A percentile compares a stretch with the other conserved stretches of the same genome.
Evolutionary conservation across 2,797 vertebrate genomes (phyloP).

Genomic region (Ispidina picta): DNA sequence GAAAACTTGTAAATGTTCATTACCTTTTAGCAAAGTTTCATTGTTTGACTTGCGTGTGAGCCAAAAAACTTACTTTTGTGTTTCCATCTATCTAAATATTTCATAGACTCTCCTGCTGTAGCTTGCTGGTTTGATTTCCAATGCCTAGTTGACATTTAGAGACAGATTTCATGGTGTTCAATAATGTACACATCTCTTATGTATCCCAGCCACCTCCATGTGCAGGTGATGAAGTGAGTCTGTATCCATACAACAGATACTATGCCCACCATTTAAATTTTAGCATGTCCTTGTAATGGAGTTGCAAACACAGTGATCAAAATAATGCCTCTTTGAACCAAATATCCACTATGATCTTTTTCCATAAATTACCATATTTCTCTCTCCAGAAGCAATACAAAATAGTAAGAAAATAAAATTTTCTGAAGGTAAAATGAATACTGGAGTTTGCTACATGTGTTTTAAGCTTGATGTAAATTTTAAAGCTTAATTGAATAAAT

Average conservation of each 20-base stretch:
- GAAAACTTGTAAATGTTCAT: background rate
- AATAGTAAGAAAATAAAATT: background rate
- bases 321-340: background rate
- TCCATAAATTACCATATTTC: background rate
- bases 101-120: background rate
- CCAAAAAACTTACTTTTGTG: background rate
- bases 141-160: background rate
- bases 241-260: background rate
- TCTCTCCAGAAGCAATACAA: background rate
- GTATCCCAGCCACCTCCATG: background rate
- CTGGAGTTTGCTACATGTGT: background rate
- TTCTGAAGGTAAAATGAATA: slow-evolving; percentile 13
- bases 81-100: slow-evolving; percentile 8
- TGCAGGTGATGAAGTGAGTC: background rate
- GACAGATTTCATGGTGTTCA: background rate
- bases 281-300: background rate
- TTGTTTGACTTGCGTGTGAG: background rate
- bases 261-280: background rate
- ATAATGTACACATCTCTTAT: background rate
- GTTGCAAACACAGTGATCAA: background rate
- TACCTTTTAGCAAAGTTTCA: background rate
- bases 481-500: slow-evolving; percentile 16
- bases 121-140: slow-evolving; percentile 33
- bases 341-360: background rate
- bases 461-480: slow-evolving; percentile 49